Percentiles rank a stretch among this genome's conserved stretches.
These are phyloP conservation scores for Chorisops tibialis DNA, from an alignment of 2,888 invertebrate species.

Conservation along the genomic window DNA sequence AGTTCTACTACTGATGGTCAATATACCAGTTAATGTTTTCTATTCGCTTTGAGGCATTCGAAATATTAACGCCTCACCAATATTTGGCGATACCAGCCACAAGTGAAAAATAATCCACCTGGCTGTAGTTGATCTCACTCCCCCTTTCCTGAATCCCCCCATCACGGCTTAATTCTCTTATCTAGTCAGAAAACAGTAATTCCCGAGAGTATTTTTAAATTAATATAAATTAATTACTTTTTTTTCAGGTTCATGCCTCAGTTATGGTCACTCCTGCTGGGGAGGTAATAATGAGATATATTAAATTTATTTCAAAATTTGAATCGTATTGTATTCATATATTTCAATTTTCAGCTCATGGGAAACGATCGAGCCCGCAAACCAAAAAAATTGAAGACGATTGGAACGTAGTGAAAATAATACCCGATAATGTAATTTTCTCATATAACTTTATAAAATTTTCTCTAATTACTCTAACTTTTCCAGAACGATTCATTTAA, in stretches of 20 bases:
- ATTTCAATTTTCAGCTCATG: slow-evolving; percentile 13
- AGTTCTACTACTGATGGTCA: no score
- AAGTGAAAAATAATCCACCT: no score
- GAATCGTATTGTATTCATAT: background rate
- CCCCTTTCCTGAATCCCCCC: no score
- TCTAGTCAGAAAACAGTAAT: no score
- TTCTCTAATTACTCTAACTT: background rate
- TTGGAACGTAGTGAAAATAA: slow-evolving; percentile 13
- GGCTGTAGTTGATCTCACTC: no score
- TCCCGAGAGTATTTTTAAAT: no score
- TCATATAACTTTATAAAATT: no score
- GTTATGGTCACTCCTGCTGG: slow-evolving; percentile 27
- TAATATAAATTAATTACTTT: background rate
- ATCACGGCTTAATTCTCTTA: no score
- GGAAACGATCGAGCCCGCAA: slow-evolving; percentile 15
- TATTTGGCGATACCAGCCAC: no score
- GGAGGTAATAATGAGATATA: slow-evolving; percentile 11
- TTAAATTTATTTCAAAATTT: background rate
- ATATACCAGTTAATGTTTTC: no score
- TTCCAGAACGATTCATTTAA: slow-evolving; percentile 5
- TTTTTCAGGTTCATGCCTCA: slow-evolving; percentile 21
- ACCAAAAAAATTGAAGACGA: background rate
- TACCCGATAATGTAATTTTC: slow-evolving; percentile 16
- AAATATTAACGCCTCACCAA: no score
- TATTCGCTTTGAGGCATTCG: no score